These are phyloP conservation scores for Latrodectus elegans DNA, from an alignment of 2,888 invertebrate species.

Conservation along the genomic window DNA sequence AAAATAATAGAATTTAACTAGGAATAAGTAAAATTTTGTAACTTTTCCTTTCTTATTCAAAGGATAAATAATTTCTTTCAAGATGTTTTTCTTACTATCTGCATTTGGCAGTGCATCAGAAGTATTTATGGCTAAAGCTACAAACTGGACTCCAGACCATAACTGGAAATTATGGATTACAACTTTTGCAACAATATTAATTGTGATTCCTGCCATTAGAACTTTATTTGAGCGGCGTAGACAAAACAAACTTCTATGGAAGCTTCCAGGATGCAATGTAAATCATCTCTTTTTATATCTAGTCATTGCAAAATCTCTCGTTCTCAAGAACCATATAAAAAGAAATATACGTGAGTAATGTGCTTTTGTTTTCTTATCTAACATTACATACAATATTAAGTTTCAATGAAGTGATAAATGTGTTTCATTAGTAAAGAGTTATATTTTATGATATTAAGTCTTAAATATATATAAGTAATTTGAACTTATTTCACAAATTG, in stretches of 20 bases:
- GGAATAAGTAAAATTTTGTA: too few species aligned
- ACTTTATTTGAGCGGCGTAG: constrained; percentile 8
- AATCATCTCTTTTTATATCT: constrained; percentile 52
- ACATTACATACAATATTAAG: too few species aligned
- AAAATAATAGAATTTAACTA: too few species aligned
- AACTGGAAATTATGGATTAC: constrained; percentile 31
- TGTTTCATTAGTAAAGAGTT: too few species aligned
- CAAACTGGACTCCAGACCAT: constrained; percentile 12
- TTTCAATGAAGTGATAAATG: too few species aligned
- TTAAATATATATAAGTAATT: too few species aligned
- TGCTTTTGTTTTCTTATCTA: neutral
- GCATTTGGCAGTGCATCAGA: constrained; percentile 31
- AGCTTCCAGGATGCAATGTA: constrained; percentile 59
- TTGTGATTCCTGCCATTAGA: constrained; percentile 8
- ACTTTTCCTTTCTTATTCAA: too few species aligned
- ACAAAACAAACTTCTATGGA: constrained; percentile 48
- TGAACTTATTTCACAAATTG: too few species aligned
- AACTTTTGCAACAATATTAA: neutral
- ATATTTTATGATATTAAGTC: too few species aligned
- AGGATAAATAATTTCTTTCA: too few species aligned
- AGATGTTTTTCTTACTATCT: neutral
- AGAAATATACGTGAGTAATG: constrained; percentile 60
- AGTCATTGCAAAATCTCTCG: constrained; percentile 38
- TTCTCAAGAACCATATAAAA: constrained; percentile 57
- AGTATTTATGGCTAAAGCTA: constrained; percentile 16